Conservation (phyloP, 35 echinoderm and acorn worm species). For the Holothuria glaberrima region DNA sequence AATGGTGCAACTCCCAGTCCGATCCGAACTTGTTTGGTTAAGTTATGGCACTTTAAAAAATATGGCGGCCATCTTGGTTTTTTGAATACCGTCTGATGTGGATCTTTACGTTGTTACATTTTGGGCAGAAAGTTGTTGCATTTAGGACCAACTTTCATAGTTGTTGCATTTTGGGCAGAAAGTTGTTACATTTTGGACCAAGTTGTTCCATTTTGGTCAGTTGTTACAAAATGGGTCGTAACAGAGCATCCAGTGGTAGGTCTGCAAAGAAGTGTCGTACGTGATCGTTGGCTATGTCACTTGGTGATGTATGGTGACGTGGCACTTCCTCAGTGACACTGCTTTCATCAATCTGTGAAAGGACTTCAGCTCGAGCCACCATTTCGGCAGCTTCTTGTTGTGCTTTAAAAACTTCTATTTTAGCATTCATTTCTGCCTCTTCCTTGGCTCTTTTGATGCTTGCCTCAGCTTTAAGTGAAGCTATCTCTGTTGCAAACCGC, state of each 20-base stretch:
- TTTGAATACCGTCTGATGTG: not conserved
- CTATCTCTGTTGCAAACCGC: not conserved
- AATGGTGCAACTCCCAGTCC: not conserved
- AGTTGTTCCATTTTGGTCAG: no score
- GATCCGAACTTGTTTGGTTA: not conserved
- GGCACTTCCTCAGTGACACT: not conserved
- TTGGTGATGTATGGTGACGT: not conserved
- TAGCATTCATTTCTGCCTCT: not conserved
- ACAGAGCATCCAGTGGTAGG: not conserved
- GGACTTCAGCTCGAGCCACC: not conserved
- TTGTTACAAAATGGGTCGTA: no score
- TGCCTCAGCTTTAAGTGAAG: not conserved
- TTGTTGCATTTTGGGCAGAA: no score
- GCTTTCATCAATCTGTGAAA: slow-evolving; percentile 5
- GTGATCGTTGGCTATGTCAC: slow-evolving; percentile 5
- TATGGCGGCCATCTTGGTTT: no score
- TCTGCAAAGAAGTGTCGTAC: not conserved
- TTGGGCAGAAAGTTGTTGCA: no score
- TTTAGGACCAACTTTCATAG: no score
- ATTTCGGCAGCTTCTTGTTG: slow-evolving; percentile 2
- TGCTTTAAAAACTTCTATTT: not conserved
- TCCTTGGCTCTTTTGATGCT: not conserved
- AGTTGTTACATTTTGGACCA: no score
- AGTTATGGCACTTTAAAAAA: no score
- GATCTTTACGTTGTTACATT: not conserved